Conservation (phyloP, 2,113 vertebrate species). For the Entomyzon cyanotis region DNA sequence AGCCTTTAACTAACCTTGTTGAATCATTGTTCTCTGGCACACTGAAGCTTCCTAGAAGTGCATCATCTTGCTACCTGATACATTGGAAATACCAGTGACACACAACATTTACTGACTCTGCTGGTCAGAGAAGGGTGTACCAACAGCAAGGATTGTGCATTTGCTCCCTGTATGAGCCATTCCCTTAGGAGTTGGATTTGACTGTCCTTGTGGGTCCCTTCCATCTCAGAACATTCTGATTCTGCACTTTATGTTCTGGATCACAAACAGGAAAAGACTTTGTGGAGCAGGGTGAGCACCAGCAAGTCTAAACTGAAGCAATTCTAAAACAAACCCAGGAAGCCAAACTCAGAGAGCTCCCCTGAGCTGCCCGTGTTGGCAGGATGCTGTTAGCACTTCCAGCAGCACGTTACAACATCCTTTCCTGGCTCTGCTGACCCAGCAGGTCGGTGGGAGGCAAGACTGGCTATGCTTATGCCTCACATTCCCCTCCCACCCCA, state of each 20-base stretch:
- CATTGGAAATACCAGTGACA: background rate
- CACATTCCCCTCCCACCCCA: fast-evolving
- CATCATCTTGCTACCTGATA: fast-evolving
- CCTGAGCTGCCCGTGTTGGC: background rate
- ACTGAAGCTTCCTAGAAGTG: background rate
- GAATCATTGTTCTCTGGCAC: background rate
- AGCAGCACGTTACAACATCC: background rate
- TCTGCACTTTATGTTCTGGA: background rate
- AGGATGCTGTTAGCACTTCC: background rate
- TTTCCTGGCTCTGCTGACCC: background rate
- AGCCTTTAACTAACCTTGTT: background rate
- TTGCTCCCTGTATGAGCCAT: fast-evolving
- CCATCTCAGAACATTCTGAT: background rate
- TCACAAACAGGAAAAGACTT: background rate
- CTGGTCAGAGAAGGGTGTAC: background rate
- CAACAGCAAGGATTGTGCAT: background rate
- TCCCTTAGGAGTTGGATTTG: background rate
- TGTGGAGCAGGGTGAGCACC: background rate
- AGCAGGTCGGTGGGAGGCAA: background rate
- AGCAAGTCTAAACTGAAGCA: background rate
- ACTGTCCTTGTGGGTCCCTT: background rate
- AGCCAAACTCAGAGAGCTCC: background rate
- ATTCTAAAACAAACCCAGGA: background rate
- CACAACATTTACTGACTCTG: background rate
- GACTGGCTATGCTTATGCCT: fast-evolving